phyloP scores from a whole-genome alignment of 2,113 vertebrate genomes.

The Gymnocephalus cernua region DNA sequence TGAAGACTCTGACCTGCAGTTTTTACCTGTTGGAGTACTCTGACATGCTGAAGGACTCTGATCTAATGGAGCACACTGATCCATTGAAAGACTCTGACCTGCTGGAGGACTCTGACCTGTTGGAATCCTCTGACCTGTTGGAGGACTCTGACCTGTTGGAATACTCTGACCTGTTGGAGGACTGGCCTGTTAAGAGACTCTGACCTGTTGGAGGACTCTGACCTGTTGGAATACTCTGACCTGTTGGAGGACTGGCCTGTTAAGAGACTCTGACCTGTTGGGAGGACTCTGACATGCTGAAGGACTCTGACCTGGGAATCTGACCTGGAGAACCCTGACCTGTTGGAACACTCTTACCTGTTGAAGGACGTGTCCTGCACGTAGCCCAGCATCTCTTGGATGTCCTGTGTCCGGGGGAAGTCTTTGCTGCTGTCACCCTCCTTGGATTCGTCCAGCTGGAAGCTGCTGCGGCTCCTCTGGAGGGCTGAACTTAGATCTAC shows the following conservation, averaged over 20 bases:
- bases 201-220: constrained; percentile 32
- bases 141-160: constrained; percentile 43
- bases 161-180: constrained; percentile 52
- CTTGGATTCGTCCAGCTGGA: constrained; percentile 83
- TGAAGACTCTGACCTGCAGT: neutral
- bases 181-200: neutral
- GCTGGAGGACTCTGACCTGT: no score
- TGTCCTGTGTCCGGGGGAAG: constrained; percentile 73
- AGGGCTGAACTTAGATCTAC: constrained; percentile 76
- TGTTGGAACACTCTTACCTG: constrained; percentile 56
- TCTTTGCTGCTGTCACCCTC: constrained; percentile 66
- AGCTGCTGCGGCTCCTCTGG: constrained; percentile 89
- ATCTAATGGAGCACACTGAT: constrained; percentile 6
- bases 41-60: neutral
- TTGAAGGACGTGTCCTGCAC: constrained; percentile 83
- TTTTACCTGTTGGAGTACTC: constrained; percentile 74
- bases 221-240: constrained; percentile 75
- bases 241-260: constrained; percentile 39
- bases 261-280: constrained; percentile 58
- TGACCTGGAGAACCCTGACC: neutral
- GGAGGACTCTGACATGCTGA: constrained; percentile 40
- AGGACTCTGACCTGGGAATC: constrained; percentile 20
- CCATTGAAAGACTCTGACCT: neutral
- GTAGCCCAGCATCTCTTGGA: constrained; percentile 69
- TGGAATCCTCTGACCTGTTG: constrained; percentile 57